Evolutionary conservation across 1,140 invertebrate species (phyloP), one percentile per base, ranked within the genome.

Genomic region (Microplitis demolitor): DNA sequence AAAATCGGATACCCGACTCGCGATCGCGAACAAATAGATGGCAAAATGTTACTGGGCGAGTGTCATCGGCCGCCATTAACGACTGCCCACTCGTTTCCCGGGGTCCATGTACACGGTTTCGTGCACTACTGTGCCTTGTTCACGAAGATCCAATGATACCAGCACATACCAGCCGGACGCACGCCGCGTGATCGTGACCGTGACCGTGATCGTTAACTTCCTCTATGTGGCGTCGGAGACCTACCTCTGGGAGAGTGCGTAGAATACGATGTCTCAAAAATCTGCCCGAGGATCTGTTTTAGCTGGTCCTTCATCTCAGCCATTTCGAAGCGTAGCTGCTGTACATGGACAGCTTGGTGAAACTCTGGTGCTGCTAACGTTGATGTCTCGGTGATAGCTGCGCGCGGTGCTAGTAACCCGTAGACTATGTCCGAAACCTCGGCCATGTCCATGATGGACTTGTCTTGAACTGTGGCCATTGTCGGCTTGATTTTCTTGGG

Each of bases 91-190:
- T 14, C 37, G 69, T 72, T 74, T 75, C 68, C 75, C 73, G 64
- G 0, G 35, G 16, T 63, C 9, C 24, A 58, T 33, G 58, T 74
- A 54, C 71, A 66, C 4, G 64, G 31, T 4, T 11, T n/a, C 39
- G 31, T 35, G 56, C 66, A 69, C 2, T 53, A 64, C 3, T 56
- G 14, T 34, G 71, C 71, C 11, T 76, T 71, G 2, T 53, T 31
- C 11, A 66, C 72, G 66, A 75, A 80, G 6, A 63, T 74, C n/a
- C 33, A 72, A 51, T 79, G 79, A 45, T 80, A 80, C 74, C 74
- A 80, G 62, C 78, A 80, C 14, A 68, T 50, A 31, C 53, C 45
- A 64, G 63, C n/a, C 13, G 45, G 35, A 3, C 51, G 58, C 60
- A 24, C 16, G n/a, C 35, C 35, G 62, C 63, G 61, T 63, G 54